Base-by-base conservation (phyloP, 2,888 invertebrate genomes). In the Zaprionus obscuricornis region DNA sequence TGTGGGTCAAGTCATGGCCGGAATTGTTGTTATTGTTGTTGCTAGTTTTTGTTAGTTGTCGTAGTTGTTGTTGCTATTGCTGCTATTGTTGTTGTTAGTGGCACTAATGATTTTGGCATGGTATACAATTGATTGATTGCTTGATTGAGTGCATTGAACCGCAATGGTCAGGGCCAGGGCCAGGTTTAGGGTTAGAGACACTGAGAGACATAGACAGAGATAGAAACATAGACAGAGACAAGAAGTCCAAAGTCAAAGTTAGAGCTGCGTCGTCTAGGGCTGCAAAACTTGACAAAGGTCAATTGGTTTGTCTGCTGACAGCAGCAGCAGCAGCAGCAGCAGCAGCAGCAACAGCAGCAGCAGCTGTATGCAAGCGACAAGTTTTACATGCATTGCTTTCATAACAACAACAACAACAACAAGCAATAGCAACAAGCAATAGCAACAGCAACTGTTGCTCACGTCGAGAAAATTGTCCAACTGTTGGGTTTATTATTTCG, bases 401-500 rank as follows among this genome's bases (percentile, higher is more conserved):
- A 73, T 58, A 73, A 58, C 57, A 68, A 60, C 64, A 57, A 27
- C 50, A 59, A 17, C 58, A 45, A 11, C 31, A 54, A 33, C 39
- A 47, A 39, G 22, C 11, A 37, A n/a, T 20, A 37, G 57, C 22
- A 42, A 22, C 49, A 57, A 47, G 31, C 37, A 39, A 13, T 11
- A 17, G n/a, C n/a, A 33, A 26, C n/a, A 49, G 36, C 31, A 43
- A 31, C 31, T 13, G 7, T 11, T 6, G 31, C 81, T 77, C 82
- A 81, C 79, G 78, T 81, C 74, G 64, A 74, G 71, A 72, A 82
- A 85, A 82, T 82, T 82, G 81, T 84, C 82, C 81, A 85, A 75
- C 85, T 66, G 81, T 71, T 81, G 82, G 83, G 78, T 81, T 84
- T 81, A 81, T 81, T 82, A 75, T 82, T 82, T 85, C 85, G 73